A percentile compares a stretch with the other conserved stretches of the same genome.
These are phyloP conservation scores for Harpagus bidentatus DNA, from an alignment of 2,113 vertebrate genomes.

Conservation along the genomic window DNA sequence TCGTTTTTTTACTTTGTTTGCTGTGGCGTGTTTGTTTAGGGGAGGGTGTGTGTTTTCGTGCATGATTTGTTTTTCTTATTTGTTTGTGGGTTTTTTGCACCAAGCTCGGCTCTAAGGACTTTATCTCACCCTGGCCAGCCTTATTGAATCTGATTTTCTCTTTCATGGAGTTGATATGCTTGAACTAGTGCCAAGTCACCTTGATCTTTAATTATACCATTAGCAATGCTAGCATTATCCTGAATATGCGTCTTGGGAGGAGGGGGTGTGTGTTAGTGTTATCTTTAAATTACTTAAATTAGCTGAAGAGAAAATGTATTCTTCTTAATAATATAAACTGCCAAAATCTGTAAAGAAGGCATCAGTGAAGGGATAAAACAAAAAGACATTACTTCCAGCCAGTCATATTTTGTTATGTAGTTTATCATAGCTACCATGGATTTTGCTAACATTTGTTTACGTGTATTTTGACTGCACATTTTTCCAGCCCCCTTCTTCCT, in stretches of 20 bases:
- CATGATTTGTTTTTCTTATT: neutral
- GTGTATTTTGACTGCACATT: neutral
- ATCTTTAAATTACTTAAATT: neutral
- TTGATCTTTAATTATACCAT: neutral
- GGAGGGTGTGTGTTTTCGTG: fast-evolving
- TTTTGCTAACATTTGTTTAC: neutral
- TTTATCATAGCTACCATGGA: neutral
- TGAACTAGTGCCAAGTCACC: neutral
- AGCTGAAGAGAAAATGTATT: neutral
- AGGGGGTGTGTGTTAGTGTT: neutral
- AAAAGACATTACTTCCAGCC: neutral
- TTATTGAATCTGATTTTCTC: neutral
- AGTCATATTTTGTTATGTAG: neutral
- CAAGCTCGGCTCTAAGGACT: neutral
- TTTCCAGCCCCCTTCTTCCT: neutral
- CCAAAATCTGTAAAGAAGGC: neutral
- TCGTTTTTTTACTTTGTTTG: neutral
- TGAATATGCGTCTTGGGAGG: neutral
- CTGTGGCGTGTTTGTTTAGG: neutral
- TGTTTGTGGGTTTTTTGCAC: neutral
- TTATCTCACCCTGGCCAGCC: neutral
- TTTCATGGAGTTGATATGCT: neutral
- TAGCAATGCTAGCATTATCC: neutral
- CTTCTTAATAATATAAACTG: neutral
- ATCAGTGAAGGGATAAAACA: neutral